A percentile compares a stretch with the other conserved stretches of the same genome.
These are phyloP conservation scores for Neosalanx taihuensis DNA, from an alignment of 2,797 vertebrate species.

Conservation along the genomic window DNA sequence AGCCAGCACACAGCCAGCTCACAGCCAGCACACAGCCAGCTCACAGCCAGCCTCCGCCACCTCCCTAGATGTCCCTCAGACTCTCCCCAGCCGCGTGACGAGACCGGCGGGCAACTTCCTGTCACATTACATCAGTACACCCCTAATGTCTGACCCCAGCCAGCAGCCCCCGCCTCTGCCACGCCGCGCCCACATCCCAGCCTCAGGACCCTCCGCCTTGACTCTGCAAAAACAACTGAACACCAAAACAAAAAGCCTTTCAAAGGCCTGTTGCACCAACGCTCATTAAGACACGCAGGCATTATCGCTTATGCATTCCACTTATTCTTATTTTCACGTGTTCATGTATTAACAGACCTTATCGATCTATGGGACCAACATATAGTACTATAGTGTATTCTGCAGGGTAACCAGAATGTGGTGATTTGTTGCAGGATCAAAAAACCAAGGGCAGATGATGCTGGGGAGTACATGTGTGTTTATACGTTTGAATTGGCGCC, in stretches of 20 bases:
- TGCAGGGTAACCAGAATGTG: slow-evolving; percentile 26
- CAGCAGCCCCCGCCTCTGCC: slow-evolving; percentile 53
- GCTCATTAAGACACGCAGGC: not conserved
- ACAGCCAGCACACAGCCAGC: not conserved
- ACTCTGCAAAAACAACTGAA: slow-evolving; percentile 49
- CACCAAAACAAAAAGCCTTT: slow-evolving; percentile 29
- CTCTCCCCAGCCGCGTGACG: slow-evolving; percentile 60
- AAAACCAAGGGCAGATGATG: slow-evolving; percentile 90
- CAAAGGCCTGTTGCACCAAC: not conserved
- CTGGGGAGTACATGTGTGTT: slow-evolving; percentile 96
- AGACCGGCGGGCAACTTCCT: slow-evolving; percentile 69
- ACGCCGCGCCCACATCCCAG: slow-evolving; percentile 44
- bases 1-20: not conserved
- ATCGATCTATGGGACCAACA: slow-evolving; percentile 27
- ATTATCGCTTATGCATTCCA: not conserved
- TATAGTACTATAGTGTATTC: not conserved
- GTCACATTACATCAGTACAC: slow-evolving; percentile 70
- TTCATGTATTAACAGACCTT: slow-evolving; percentile 27
- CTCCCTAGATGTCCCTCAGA: slow-evolving; percentile 60
- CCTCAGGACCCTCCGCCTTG: slow-evolving; percentile 43
- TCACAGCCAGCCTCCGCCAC: slow-evolving; percentile 42
- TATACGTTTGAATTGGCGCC: slow-evolving; percentile 87
- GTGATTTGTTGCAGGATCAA: slow-evolving; percentile 77
- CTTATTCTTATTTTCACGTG: slow-evolving; percentile 8
- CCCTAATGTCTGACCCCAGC: slow-evolving; percentile 51